Conservation (phyloP, 2,888 invertebrate species). For the Rutpela maculata region DNA sequence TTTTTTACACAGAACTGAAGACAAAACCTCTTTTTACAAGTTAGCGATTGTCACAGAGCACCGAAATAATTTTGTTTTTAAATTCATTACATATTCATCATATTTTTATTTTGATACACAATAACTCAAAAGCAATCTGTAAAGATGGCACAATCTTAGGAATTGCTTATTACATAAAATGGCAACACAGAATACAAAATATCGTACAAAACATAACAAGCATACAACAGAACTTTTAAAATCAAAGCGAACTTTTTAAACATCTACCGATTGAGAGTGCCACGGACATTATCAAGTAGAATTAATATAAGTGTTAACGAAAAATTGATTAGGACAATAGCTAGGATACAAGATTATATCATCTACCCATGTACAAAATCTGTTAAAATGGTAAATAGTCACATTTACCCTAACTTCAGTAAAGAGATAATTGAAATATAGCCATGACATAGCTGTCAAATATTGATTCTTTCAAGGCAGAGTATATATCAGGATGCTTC, state of each 20-base stretch:
- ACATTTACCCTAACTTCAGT: too few relatives aligned
- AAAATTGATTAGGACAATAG: too few relatives aligned
- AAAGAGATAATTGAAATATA: too few relatives aligned
- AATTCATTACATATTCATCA: slow-evolving; percentile 37
- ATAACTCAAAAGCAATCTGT: slow-evolving; percentile 46
- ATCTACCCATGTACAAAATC: too few relatives aligned
- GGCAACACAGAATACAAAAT: slow-evolving; percentile 16
- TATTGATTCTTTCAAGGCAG: too few relatives aligned
- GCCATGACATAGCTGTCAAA: too few relatives aligned
- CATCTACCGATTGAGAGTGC: not conserved
- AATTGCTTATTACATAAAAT: slow-evolving; percentile 42
- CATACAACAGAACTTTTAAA: not conserved
- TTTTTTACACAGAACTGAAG: slow-evolving; percentile 41
- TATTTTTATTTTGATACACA: slow-evolving; percentile 38
- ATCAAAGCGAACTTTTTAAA: not conserved
- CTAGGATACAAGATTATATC: too few relatives aligned
- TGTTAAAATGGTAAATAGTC: too few relatives aligned
- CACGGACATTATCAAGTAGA: not conserved
- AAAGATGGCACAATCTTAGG: slow-evolving; percentile 52
- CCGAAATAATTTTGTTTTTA: slow-evolving; percentile 48
- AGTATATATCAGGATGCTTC: too few relatives aligned
- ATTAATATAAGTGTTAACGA: too few relatives aligned
- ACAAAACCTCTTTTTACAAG: slow-evolving; percentile 35
- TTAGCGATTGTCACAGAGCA: slow-evolving; percentile 59
- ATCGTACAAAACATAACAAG: slow-evolving; percentile 8